Base-by-base conservation (phyloP, 1,140 invertebrate species). In the Drosophila virilis region DNA sequence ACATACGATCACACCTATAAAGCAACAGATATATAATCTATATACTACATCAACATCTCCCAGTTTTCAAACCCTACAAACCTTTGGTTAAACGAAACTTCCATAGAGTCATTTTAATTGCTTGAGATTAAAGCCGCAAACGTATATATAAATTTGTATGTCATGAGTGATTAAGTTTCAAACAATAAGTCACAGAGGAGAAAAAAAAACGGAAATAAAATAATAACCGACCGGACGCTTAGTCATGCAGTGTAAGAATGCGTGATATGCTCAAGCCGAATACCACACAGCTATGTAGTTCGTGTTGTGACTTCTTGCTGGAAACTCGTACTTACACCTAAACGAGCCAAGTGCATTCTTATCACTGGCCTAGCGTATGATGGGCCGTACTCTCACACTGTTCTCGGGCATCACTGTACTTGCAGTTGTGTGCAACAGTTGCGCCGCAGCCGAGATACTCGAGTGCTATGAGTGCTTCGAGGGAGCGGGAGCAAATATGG, bases 401-500 rank as follows among this genome's bases (percentile, higher is more conserved):
- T 28, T 67, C 35, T 68, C 28, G 43, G 12, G 17, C 15, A 28
- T 68, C 50, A 52, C 64, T 32, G 48, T 46, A 17, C 33, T 73
- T 22, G 42, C 48, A 10, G 43, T 50, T 13, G 6, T 67, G 35
- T 58, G 32, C 35, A 22, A 28, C 38, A 33, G 45, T 42, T 28
- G 35, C 10, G 17, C 8, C 13, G 28, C 51, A 13, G 43, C 35
- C n/a, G 71, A 55, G 15, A n/a, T 42, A 42, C 2, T 74, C 7
- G 40, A 71, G 13, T 83, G 80, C 33, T 83, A 45, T 42, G 6
- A 60, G 22, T 80, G 77, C 60, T 28, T 0, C 7, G 60, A 73
- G 0, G 8, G 3, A 9, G 10, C 50, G 4, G 10, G n/a, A 6
- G 1, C 40, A 0, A 50, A 40, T 28, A 1, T 0, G 0, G 1